phyloP scores from a whole-genome alignment of 2,113 vertebrate species.

The Gopherus evgoodei region DNA sequence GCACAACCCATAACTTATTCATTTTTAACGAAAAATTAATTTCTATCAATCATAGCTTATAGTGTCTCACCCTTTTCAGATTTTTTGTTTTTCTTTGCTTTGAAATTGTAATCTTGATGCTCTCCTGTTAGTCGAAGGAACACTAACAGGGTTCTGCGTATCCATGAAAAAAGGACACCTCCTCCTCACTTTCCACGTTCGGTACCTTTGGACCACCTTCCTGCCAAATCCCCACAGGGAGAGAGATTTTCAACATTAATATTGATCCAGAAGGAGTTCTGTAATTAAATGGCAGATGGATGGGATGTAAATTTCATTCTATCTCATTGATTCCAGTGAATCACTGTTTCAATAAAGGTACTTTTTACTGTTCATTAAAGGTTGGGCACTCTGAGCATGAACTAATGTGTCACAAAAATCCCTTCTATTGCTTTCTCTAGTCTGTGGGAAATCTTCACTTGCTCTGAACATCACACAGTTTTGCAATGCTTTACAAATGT shows the following conservation, averaged over 20 bases:
- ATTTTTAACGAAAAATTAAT: not conserved
- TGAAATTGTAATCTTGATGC: not conserved
- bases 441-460: not conserved
- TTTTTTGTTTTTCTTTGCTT: not conserved
- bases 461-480: not conserved
- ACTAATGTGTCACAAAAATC: not conserved
- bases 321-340: accelerated
- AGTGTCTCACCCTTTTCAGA: not conserved
- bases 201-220: not conserved
- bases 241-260: not conserved
- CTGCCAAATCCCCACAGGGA: not conserved
- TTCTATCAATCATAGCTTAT: not conserved
- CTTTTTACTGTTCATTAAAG: not conserved
- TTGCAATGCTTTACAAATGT: not conserved
- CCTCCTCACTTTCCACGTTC: not conserved
- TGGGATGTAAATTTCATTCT: not conserved
- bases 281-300: not conserved
- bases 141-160: not conserved
- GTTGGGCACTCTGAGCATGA: not conserved
- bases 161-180: not conserved
- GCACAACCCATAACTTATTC: not conserved
- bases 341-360: not conserved
- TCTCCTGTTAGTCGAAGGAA: not conserved
- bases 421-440: not conserved
- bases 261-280: not conserved